Evolutionary conservation across 2,888 invertebrate species (phyloP), one percentile per base, ranked within the genome.

Genomic region (Schizotus pectinicornis): DNA sequence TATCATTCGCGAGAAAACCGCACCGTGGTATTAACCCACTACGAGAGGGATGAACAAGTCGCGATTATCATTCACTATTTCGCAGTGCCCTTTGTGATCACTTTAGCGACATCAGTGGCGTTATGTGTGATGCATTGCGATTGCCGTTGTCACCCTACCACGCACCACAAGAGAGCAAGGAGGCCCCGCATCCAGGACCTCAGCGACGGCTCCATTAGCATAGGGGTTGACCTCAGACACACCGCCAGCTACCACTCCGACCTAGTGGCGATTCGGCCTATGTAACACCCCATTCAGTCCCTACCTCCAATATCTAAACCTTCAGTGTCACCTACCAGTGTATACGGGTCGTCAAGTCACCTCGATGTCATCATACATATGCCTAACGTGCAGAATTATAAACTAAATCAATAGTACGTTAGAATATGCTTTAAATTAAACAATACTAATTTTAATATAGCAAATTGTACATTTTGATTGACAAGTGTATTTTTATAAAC

Each of bases 91-190:
- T 87, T 94, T 80, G 89, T 91, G 73, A 85, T 93, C 74, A 92
- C 93, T 51, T 84, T 92, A 67, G 89, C 92, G 71, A 92, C 93
- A 64, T 92, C 92, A 55, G 88, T 92, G 67, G 91, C 91, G 30
- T 84, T 93, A 58, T 94, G 93, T 80, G 89, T 92, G 57, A 86
- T 92, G 86, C 92, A 93, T 79, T 94, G 93, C 80, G 92, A 93
- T 80, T 93, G 92, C 80, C 85, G 88, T 67, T 91, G 81, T 84
- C 89, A 70, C 83, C 88, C 67, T 83, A 89, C 75, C 79, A 87
- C 74, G 70, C 85, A 83, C 81, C 89, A 76, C 69, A 82, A 88
- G 14, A 83, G 86, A 56, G 82, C 88, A 56, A 87, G 88, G 58
- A 86, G 88, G 34, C 84, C 87, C 59, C 82, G 88, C 47, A 79